These are phyloP conservation scores for Mimumesa dahlbomi DNA, from an alignment of 2,888 invertebrate genomes.

Conservation along the genomic window DNA sequence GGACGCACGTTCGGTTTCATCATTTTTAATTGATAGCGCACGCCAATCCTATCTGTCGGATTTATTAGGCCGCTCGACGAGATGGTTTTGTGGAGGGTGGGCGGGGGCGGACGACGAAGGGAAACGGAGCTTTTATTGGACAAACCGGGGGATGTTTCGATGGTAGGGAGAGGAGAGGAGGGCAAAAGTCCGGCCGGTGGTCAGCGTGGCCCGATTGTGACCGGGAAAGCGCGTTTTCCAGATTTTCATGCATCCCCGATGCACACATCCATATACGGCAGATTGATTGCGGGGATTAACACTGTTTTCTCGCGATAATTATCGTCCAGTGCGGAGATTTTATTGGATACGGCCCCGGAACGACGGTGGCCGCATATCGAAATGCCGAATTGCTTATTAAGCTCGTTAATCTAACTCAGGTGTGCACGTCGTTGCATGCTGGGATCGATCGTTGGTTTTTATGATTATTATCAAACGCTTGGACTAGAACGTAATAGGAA, in stretches of 20 bases:
- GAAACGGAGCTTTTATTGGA: constrained; percentile 67
- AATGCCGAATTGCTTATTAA: constrained; percentile 52
- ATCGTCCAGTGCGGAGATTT: constrained; percentile 46
- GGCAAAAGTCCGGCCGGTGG: constrained; percentile 51
- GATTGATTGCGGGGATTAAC: constrained; percentile 60
- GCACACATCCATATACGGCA: constrained; percentile 21
- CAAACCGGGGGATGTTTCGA: constrained; percentile 52
- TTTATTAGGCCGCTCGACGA: constrained; percentile 73
- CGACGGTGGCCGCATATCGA: constrained; percentile 33
- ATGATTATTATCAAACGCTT: too few species aligned
- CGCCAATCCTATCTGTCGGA: constrained; percentile 75
- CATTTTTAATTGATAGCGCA: constrained; percentile 78
- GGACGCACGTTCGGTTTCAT: constrained; percentile 71
- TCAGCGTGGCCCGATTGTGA: constrained; percentile 59
- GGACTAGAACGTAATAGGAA: too few species aligned
- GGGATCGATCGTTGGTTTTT: too few species aligned
- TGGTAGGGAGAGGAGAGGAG: too few species aligned
- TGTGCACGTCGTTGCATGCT: too few species aligned
- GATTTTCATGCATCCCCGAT: constrained; percentile 50
- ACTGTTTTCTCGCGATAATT: constrained; percentile 60
- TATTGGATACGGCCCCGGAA: constrained; percentile 40
- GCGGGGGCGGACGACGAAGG: constrained; percentile 33
- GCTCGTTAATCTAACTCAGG: constrained; percentile 45
- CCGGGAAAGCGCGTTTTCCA: constrained; percentile 62
- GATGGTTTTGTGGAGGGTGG: constrained; percentile 58